Conservation (phyloP, 2,888 invertebrate species). For the Caenorhabditis uteleia region DNA sequence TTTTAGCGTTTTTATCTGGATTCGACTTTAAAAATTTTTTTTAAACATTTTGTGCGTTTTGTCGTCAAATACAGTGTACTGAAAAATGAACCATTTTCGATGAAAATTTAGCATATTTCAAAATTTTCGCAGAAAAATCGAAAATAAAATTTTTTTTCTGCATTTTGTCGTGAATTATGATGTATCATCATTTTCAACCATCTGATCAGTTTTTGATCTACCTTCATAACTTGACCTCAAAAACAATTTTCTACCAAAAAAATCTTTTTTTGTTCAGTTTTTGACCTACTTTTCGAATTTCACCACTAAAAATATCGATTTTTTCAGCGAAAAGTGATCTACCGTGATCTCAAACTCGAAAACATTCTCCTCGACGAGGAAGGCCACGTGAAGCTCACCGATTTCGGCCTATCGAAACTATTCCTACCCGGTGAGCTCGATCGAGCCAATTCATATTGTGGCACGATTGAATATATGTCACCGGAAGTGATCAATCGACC, state of each 20-base stretch:
- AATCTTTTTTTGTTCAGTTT: not conserved
- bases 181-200: no score
- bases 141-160: no score
- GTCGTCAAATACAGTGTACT: no score
- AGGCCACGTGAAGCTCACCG: slow-evolving; percentile 94
- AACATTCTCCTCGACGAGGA: slow-evolving; percentile 91
- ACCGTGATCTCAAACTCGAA: slow-evolving; percentile 95
- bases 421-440: slow-evolving; percentile 49
- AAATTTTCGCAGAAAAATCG: no score
- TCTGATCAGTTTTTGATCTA: no score
- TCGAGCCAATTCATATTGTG: slow-evolving; percentile 93
- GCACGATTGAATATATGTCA: slow-evolving; percentile 94
- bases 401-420: slow-evolving; percentile 91
- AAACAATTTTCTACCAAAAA: not conserved
- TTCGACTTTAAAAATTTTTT: no score
- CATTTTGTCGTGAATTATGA: no score
- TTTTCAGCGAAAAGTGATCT: slow-evolving; percentile 91
- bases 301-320: slow-evolving; percentile 16
- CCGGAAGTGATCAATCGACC: slow-evolving; percentile 59
- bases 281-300: not conserved
- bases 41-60: no score
- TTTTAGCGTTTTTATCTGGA: no score
- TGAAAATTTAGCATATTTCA: no score
- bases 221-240: no score
- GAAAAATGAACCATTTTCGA: no score